phyloP scores from a whole-genome alignment of 2,888 invertebrate species.

The Coleophora flavipennella region DNA sequence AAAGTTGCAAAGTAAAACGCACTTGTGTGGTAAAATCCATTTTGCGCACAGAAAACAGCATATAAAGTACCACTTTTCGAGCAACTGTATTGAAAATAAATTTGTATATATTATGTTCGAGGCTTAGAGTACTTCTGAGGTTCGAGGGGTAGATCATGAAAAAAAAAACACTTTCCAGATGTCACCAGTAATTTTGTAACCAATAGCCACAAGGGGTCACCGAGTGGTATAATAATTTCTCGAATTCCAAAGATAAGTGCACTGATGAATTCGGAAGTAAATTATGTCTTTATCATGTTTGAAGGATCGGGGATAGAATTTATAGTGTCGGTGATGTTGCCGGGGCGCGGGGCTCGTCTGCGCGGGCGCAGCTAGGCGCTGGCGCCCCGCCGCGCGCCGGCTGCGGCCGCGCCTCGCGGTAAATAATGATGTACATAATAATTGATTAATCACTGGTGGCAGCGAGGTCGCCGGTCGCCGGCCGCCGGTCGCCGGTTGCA shows the following conservation, averaged over 20 bases:
- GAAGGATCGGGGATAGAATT: constrained; percentile 33
- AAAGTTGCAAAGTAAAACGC: too few relatives aligned
- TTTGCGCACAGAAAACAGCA: too few relatives aligned
- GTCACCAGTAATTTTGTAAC: too few relatives aligned
- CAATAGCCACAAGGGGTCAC: not conserved
- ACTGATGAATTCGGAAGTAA: constrained; percentile 31
- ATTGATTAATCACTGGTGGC: constrained; percentile 53
- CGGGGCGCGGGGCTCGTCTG: constrained; percentile 14
- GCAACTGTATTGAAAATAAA: too few relatives aligned
- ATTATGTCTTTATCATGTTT: constrained; percentile 49
- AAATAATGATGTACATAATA: constrained; percentile 59
- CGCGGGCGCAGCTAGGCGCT: constrained; percentile 2
- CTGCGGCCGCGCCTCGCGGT: constrained; percentile 19
- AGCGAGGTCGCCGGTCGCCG: not conserved
- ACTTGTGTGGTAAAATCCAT: too few relatives aligned
- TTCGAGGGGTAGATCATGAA: too few relatives aligned
- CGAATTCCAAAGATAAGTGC: not conserved
- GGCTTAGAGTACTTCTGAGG: too few relatives aligned
- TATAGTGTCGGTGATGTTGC: constrained; percentile 19
- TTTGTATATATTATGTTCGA: too few relatives aligned
- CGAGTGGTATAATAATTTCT: not conserved
- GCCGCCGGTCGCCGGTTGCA: constrained; percentile 8
- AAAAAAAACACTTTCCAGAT: too few relatives aligned
- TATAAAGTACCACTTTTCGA: too few relatives aligned
- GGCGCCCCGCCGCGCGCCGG: constrained; percentile 24